A percentile compares a stretch with the other conserved stretches of the same genome.
Evolutionary conservation across 2,113 vertebrate species (phyloP).

Genomic region (Rhea pennata): DNA sequence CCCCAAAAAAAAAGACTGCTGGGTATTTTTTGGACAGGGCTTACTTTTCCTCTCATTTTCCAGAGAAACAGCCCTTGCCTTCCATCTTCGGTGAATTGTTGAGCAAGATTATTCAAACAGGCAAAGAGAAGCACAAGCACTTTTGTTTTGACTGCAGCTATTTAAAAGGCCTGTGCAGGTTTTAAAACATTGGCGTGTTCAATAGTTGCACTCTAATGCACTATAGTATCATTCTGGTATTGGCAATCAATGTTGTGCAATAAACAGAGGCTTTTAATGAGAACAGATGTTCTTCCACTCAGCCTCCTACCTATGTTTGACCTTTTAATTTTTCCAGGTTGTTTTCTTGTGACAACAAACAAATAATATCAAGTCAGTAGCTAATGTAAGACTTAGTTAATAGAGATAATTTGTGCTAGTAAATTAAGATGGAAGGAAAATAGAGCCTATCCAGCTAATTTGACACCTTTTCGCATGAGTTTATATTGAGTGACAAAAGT

Average conservation of each 20-base stretch:
- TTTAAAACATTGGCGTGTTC: neutral
- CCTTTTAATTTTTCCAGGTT: neutral
- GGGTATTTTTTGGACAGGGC: neutral
- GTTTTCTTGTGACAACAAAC: conserved; percentile 4
- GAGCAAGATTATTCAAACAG: neutral
- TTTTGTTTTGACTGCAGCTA: neutral
- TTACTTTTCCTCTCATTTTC: conserved; percentile 6
- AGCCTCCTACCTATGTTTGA: neutral
- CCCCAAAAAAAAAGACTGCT: neutral
- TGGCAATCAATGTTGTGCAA: neutral
- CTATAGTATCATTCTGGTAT: neutral
- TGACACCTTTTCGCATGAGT: neutral
- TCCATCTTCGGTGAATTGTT: neutral
- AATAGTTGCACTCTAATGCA: neutral
- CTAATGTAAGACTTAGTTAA: neutral
- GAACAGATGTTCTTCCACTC: neutral
- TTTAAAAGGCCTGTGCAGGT: neutral
- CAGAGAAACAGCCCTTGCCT: neutral
- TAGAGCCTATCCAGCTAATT: neutral
- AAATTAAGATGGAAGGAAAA: neutral
- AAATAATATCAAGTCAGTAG: neutral
- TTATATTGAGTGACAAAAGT: neutral
- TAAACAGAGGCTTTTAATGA: neutral
- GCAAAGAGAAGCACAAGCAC: neutral
- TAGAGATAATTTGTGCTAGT: neutral